Conservation (phyloP, 2,113 vertebrate genomes). For the Aldabrachelys gigantea region DNA sequence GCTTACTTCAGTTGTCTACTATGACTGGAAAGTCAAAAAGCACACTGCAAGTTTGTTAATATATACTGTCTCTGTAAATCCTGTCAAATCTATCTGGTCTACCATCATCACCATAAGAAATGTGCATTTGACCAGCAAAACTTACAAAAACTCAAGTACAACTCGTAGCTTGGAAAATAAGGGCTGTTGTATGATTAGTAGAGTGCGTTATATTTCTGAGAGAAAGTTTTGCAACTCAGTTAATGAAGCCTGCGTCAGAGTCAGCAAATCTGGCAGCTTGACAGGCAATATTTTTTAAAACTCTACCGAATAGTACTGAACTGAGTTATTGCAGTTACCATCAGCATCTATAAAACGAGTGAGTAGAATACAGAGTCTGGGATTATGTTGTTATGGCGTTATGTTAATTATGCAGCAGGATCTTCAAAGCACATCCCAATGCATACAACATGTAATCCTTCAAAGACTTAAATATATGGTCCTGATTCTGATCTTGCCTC, state of each 20-base stretch:
- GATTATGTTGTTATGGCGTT: background rate
- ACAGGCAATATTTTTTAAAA: background rate
- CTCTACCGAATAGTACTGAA: background rate
- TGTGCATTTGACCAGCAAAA: background rate
- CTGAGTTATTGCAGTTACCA: background rate
- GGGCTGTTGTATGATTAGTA: background rate
- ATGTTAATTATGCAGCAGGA: fast-evolving
- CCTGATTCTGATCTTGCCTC: background rate
- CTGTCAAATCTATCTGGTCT: background rate
- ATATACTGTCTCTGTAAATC: background rate
- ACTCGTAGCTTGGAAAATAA: background rate
- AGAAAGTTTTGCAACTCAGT: background rate
- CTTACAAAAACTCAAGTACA: background rate
- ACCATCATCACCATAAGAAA: background rate
- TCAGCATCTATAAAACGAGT: background rate
- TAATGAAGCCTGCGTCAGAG: background rate
- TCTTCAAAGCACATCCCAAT: fast-evolving
- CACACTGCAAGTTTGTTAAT: background rate
- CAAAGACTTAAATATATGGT: background rate
- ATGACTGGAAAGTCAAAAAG: constrained; percentile 29
- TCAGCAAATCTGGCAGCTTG: background rate
- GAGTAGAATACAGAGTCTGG: fast-evolving
- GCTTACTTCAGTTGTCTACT: background rate
- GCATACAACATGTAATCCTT: background rate
- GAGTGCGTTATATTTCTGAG: fast-evolving